Evolutionary conservation across 2,113 vertebrate species (phyloP).

Genomic region (rat (Rattus norvegicus)): GRCr8 NC_086019.1:55141001-55141500

Average conservation of each 20-base stretch:
- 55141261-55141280: too few species aligned
- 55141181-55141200: not conserved
- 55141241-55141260: not conserved
- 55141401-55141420: not conserved
- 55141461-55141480: too few species aligned
- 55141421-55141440: not conserved
- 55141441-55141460: not conserved
- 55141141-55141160: not conserved
- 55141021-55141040: not conserved
- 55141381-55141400: not conserved
- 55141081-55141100: not conserved
- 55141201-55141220: not conserved
- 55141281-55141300: accelerated
- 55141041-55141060: accelerated
- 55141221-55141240: accelerated
- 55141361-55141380: not conserved
- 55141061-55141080: not conserved
- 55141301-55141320: accelerated
- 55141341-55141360: not conserved
- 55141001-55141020: not conserved
- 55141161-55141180: accelerated
- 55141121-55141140: not conserved
- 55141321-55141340: not conserved
- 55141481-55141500: not conserved
- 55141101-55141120: not conserved